Conservation (phyloP, 1,140 invertebrate species). For the Protaetia brevitarsis region DNA sequence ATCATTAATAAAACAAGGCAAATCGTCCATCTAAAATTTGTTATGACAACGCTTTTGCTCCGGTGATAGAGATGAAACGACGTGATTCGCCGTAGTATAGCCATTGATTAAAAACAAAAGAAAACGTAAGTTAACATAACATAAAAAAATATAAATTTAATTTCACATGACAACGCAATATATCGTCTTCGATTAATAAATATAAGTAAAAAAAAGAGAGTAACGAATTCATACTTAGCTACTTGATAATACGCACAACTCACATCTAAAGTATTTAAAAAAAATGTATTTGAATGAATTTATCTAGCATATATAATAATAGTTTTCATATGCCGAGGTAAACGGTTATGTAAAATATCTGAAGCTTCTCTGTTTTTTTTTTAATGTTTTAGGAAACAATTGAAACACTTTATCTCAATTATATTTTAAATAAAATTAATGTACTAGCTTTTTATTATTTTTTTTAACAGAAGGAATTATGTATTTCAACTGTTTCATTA, state of each 20-base stretch:
- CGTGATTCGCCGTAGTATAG: background rate
- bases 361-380: background rate
- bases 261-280: constrained; percentile 6
- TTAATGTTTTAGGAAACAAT: background rate
- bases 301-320: background rate
- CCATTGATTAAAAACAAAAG: background rate
- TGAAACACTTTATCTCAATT: no score
- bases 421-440: no score
- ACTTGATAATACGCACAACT: constrained; percentile 8
- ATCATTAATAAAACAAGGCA: no score
- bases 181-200: no score
- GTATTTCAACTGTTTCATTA: no score
- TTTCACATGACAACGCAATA: constrained; percentile 3
- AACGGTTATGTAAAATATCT: constrained; percentile 6
- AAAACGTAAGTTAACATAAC: background rate
- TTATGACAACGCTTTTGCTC: no score
- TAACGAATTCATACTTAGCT: background rate
- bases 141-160: background rate
- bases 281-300: background rate
- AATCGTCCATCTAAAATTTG: no score
- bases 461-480: no score
- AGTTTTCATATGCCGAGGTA: background rate
- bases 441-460: no score
- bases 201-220: background rate
- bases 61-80: no score